phyloP scores from a whole-genome alignment of 2,113 vertebrate species.

The Gymnarchus niloticus region DNA sequence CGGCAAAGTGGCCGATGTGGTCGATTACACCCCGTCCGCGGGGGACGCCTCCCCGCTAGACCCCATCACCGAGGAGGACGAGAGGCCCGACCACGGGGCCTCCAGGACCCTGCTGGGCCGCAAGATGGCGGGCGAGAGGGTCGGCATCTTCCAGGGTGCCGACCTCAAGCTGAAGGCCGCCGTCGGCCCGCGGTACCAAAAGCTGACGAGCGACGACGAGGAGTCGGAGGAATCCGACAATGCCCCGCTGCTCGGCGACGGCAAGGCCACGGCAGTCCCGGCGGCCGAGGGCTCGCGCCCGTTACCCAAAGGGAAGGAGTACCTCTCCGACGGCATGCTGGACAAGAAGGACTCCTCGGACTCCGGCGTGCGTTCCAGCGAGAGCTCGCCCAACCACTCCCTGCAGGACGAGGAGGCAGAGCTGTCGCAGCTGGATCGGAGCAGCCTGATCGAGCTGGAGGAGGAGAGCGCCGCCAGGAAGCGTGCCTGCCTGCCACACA shows the following conservation, averaged over 20 bases:
- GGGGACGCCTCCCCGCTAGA: slow-evolving; percentile 75
- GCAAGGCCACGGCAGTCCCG: slow-evolving; percentile 45
- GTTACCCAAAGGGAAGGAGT: slow-evolving; percentile 85
- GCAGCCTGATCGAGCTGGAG: slow-evolving; percentile 76
- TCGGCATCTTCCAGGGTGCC: slow-evolving; percentile 80
- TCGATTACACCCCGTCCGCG: slow-evolving; percentile 71
- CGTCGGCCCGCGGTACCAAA: slow-evolving; percentile 79
- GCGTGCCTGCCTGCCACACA: slow-evolving; percentile 68
- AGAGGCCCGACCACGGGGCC: slow-evolving; percentile 80
- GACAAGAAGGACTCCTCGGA: slow-evolving; percentile 98
- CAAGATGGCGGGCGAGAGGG: slow-evolving; percentile 70
- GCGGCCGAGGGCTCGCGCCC: slow-evolving; percentile 50
- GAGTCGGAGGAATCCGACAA: slow-evolving; percentile 91
- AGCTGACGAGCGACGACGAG: slow-evolving; percentile 90
- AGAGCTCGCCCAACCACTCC: slow-evolving; percentile 93
- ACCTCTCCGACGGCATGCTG: slow-evolving; percentile 80
- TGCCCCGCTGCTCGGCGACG: slow-evolving; percentile 75
- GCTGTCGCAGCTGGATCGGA: slow-evolving; percentile 62
- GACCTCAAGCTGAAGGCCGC: slow-evolving; percentile 81
- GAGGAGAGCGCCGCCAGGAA: slow-evolving; percentile 66
- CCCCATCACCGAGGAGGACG: slow-evolving; percentile 93
- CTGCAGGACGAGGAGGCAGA: slow-evolving; percentile 85
- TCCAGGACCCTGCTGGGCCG: slow-evolving; percentile 71
- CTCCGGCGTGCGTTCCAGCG: slow-evolving; percentile 85
- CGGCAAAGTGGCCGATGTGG: slow-evolving; percentile 58